Conservation (phyloP, 2,797 vertebrate genomes). For the Myripristis jacobus region DNA sequence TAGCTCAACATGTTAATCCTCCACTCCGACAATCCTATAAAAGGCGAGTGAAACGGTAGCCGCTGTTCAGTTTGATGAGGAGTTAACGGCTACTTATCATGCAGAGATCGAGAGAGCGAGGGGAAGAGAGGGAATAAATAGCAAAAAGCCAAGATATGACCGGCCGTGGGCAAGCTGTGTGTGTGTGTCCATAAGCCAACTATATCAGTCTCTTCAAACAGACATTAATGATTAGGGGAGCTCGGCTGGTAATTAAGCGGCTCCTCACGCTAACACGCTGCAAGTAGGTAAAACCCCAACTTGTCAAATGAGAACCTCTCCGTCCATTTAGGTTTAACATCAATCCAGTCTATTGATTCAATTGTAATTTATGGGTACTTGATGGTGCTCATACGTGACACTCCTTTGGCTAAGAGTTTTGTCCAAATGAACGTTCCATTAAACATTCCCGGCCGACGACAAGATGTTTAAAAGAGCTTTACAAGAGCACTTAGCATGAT, state of each 20-base stretch:
- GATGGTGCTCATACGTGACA: too few species aligned
- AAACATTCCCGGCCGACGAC: too few species aligned
- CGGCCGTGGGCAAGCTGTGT: background rate
- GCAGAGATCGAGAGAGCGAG: conserved; percentile 8
- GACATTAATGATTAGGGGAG: background rate
- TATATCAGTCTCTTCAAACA: background rate
- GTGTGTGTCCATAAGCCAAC: background rate
- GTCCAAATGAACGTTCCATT: too few species aligned
- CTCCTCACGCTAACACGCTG: background rate
- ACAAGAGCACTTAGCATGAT: too few species aligned
- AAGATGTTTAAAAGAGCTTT: too few species aligned
- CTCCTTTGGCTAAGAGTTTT: too few species aligned
- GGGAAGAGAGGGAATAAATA: background rate
- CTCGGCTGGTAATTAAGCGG: background rate
- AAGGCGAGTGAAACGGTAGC: background rate
- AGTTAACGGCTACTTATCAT: conserved; percentile 7
- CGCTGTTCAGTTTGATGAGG: background rate
- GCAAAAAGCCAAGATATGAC: background rate
- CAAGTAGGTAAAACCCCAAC: background rate
- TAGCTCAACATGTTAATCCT: background rate
- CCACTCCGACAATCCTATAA: background rate
- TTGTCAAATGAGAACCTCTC: background rate
- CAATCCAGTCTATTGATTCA: too few species aligned
- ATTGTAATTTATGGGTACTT: too few species aligned
- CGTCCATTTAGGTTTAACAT: too few species aligned